phyloP scores from a whole-genome alignment of 37 sponge, comb jelly and placozoan genomes.

The Corticium candelabrum region DNA sequence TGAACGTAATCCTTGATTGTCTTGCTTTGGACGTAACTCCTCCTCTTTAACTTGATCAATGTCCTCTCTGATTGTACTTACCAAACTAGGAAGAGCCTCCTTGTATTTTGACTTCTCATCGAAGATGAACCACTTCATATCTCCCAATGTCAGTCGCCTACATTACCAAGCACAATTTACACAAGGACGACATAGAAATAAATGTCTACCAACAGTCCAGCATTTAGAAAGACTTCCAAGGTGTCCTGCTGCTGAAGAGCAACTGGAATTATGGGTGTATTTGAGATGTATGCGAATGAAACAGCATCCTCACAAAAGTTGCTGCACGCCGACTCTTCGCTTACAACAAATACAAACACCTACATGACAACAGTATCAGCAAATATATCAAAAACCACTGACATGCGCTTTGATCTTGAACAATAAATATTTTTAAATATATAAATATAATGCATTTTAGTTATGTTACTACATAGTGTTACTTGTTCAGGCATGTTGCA shows the following conservation, averaged over 20 bases:
- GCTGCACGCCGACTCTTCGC: constrained; percentile 44
- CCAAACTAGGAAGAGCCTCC: background rate
- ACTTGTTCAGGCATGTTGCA: no score
- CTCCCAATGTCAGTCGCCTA: background rate
- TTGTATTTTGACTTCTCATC: background rate
- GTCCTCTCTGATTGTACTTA: background rate
- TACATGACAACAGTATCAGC: background rate
- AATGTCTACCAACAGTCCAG: constrained; percentile 53
- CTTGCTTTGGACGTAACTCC: no score
- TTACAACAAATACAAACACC: constrained; percentile 45
- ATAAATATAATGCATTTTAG: no score
- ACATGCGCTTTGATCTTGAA: no score
- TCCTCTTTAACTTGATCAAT: background rate
- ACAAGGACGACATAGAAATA: no score
- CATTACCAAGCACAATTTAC: no score
- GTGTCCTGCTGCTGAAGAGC: constrained; percentile 12
- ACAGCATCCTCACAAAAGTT: constrained; percentile 60
- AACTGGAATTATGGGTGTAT: constrained; percentile 71
- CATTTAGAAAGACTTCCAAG: constrained; percentile 24
- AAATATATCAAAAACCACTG: background rate
- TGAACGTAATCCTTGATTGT: no score
- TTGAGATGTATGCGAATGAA: constrained; percentile 87
- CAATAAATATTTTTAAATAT: no score
- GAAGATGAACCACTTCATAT: background rate
- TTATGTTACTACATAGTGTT: no score